These are phyloP conservation scores for Patagioenas fasciata DNA, from an alignment of 2,113 vertebrate genomes.

Conservation along the genomic window DNA sequence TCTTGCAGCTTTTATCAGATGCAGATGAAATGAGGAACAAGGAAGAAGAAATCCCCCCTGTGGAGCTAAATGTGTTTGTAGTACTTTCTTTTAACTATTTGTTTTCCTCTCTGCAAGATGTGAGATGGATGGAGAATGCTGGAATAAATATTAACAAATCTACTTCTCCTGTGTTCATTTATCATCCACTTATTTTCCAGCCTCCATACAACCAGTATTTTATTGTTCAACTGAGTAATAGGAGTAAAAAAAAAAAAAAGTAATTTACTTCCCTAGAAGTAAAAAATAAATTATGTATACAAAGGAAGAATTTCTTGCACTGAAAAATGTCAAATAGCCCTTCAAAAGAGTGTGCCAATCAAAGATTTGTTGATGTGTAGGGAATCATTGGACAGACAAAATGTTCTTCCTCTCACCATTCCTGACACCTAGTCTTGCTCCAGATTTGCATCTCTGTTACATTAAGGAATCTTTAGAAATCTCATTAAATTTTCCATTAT, in stretches of 20 bases:
- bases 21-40: not conserved
- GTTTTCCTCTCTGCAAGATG: not conserved
- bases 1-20: not conserved
- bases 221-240: not conserved
- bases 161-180: not conserved
- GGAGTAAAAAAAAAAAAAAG: not conserved
- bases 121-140: not conserved
- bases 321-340: not conserved
- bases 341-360: not conserved
- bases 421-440: not conserved
- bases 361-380: not conserved
- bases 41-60: not conserved
- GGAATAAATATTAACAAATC: not conserved
- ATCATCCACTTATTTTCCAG: slow-evolving; percentile 31
- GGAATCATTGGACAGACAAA: not conserved
- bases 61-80: not conserved
- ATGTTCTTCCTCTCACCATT: not conserved
- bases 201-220: not conserved
- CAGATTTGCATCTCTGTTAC: not conserved
- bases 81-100: not conserved
- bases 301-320: not conserved
- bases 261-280: not conserved
- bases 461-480: not conserved
- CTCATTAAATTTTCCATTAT: not conserved
- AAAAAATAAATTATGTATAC: not conserved